Conservation (phyloP, 2,888 invertebrate genomes). For the Clusia tigrina region DNA sequence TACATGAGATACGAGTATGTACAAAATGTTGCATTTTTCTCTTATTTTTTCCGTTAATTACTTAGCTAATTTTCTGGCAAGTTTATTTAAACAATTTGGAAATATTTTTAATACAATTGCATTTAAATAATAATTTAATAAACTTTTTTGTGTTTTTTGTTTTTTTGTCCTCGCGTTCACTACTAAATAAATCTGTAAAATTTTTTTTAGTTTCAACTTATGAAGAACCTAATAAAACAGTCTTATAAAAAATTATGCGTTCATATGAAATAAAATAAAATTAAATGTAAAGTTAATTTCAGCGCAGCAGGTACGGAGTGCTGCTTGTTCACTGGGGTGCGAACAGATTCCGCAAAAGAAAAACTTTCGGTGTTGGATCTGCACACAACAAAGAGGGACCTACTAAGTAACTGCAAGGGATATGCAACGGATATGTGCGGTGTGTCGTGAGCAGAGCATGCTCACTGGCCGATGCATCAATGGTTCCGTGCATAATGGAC, state of each 20-base stretch:
- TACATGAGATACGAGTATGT: too few species aligned
- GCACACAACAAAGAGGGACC: neutral
- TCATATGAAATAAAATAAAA: neutral
- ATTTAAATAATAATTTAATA: too few species aligned
- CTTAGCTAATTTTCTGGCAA: too few species aligned
- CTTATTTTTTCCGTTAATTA: too few species aligned
- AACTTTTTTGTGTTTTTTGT: too few species aligned
- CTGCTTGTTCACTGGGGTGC: neutral
- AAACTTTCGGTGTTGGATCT: neutral
- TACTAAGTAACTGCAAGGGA: neutral
- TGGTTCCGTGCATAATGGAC: too few species aligned
- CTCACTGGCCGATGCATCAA: too few species aligned
- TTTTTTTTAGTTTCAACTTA: neutral
- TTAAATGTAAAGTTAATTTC: neutral
- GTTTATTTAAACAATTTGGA: too few species aligned
- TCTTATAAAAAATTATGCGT: slow-evolving; percentile 30
- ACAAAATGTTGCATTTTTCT: too few species aligned
- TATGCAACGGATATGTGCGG: slow-evolving; percentile 19
- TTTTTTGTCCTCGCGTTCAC: too few species aligned
- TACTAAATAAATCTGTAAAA: too few species aligned
- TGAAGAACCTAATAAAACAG: slow-evolving; percentile 31
- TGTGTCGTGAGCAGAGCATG: neutral
- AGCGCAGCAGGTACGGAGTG: neutral
- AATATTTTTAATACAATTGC: too few species aligned
- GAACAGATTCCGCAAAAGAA: neutral